phyloP scores from a whole-genome alignment of 2,797 vertebrate species.

The Poecilia wingei region DNA sequence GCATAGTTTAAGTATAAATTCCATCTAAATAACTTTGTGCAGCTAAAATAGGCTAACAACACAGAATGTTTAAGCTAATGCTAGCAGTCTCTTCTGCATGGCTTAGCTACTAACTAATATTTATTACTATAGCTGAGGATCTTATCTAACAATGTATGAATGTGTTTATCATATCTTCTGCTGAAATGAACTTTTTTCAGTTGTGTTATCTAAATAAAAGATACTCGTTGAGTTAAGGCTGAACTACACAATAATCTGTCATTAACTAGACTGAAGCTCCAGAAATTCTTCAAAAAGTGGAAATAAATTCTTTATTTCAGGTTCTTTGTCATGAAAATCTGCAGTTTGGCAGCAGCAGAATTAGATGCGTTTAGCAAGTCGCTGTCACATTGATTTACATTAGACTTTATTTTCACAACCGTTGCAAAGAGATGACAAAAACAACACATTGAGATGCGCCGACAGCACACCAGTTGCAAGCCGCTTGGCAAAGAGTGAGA shows the following conservation, averaged over 20 bases:
- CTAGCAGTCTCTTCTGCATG: background rate
- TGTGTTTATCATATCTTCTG: background rate
- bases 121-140: background rate
- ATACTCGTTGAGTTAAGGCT: background rate
- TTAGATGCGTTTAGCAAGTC: constrained; percentile 5
- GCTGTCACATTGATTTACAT: background rate
- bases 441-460: constrained; percentile 29
- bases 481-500: constrained; percentile 41
- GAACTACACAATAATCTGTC: background rate
- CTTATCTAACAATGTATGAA: background rate
- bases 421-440: constrained; percentile 46
- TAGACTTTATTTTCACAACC: constrained; percentile 21
- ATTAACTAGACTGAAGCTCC: background rate
- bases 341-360: background rate
- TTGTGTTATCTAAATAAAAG: background rate
- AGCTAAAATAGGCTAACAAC: background rate
- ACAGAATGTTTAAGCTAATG: background rate
- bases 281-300: background rate
- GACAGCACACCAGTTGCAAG: constrained; percentile 20
- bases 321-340: background rate
- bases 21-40: background rate
- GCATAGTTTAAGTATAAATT: background rate
- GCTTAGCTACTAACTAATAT: background rate
- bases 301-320: background rate
- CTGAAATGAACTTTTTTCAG: background rate